These are phyloP conservation scores for Nothoprocta pentlandii DNA, from an alignment of 2,113 vertebrate genomes.

Conservation along the genomic window DNA sequence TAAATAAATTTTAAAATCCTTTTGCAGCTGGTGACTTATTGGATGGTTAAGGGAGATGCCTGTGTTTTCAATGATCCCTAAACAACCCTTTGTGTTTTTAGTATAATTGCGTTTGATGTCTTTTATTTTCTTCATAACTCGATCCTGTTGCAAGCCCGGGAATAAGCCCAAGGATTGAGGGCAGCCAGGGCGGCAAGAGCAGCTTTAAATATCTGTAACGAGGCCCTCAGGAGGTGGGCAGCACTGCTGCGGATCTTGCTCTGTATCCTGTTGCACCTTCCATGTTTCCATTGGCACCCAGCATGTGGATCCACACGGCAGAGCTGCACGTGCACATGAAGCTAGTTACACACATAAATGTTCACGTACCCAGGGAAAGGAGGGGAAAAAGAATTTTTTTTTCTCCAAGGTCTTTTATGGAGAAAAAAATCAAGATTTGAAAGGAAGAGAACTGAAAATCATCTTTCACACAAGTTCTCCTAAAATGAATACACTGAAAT, in stretches of 20 bases:
- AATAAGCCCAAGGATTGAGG: background rate
- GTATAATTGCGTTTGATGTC: background rate
- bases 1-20: slow-evolving; percentile 35
- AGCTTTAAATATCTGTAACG: background rate
- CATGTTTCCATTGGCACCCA: background rate
- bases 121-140: background rate
- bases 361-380: background rate
- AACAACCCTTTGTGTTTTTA: slow-evolving; percentile 3
- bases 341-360: background rate
- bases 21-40: slow-evolving; percentile 25
- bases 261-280: background rate
- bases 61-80: slow-evolving; percentile 39
- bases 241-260: background rate
- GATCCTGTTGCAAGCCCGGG: background rate
- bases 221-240: background rate
- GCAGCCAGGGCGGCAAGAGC: background rate
- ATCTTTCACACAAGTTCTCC: background rate
- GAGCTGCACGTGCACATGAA: background rate
- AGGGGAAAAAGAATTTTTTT: background rate
- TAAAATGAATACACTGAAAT: background rate
- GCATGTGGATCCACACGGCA: background rate
- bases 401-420: background rate
- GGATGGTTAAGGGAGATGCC: background rate
- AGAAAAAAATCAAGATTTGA: background rate
- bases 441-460: background rate